Conservation (phyloP, 2,888 invertebrate species). For the Leptinotarsa tumamoca region DNA sequence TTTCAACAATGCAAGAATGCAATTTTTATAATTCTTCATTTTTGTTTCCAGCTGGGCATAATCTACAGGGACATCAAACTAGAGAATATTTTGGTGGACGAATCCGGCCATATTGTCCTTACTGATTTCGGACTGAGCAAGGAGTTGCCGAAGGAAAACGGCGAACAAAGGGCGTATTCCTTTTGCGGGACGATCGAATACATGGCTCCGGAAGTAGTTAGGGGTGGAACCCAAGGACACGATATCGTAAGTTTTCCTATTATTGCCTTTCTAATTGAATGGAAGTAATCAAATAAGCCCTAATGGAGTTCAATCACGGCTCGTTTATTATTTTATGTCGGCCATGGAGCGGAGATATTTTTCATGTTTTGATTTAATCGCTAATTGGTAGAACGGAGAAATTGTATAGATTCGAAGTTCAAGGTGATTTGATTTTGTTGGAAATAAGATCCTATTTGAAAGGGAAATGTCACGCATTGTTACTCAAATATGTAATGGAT, state of each 20-base stretch:
- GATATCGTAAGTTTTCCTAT: slow-evolving; percentile 84
- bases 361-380: background rate
- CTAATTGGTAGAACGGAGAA: too few species aligned
- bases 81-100: slow-evolving; percentile 95
- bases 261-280: background rate
- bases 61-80: slow-evolving; percentile 98
- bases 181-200: slow-evolving; percentile 99
- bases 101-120: slow-evolving; percentile 93
- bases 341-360: background rate
- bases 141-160: slow-evolving; percentile 77
- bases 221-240: slow-evolving; percentile 90
- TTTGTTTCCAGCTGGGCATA: slow-evolving; percentile 85
- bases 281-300: background rate
- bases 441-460: too few species aligned
- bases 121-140: slow-evolving; percentile 99
- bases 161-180: slow-evolving; percentile 88
- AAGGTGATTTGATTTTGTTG: too few species aligned
- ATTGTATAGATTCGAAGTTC: too few species aligned
- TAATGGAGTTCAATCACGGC: slow-evolving; percentile 15
- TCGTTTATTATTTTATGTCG: slow-evolving; percentile 5
- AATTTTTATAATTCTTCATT: slow-evolving; percentile 9
- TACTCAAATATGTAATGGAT: too few species aligned
- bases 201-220: slow-evolving; percentile 89
- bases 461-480: too few species aligned
- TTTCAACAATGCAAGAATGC: too few species aligned